phyloP scores from a whole-genome alignment of 1,140 invertebrate species.

The Popillia japonica region DNA sequence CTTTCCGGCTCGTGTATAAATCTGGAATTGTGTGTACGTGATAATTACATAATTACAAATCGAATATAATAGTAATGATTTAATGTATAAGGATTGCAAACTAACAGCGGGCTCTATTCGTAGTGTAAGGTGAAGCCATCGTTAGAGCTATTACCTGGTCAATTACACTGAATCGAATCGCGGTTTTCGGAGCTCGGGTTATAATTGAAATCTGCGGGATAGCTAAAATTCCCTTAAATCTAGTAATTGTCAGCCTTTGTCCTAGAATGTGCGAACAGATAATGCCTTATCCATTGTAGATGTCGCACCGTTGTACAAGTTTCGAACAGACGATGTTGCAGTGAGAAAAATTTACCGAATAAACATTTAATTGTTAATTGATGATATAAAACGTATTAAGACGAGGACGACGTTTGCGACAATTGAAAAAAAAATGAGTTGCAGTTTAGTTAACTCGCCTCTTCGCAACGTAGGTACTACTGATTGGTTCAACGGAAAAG shows the following conservation, averaged over 20 bases:
- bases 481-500: conserved; percentile 55
- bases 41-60: conserved; percentile 37
- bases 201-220: conserved; percentile 61
- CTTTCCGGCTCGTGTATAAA: too few relatives aligned
- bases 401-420: background rate
- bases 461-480: conserved; percentile 45
- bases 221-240: conserved; percentile 59
- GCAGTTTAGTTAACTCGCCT: conserved; percentile 47
- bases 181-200: conserved; percentile 57
- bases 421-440: conserved; percentile 42
- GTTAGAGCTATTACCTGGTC: conserved; percentile 60
- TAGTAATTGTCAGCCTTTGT: conserved; percentile 60
- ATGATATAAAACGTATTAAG: too few relatives aligned
- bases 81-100: conserved; percentile 42
- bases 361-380: too few relatives aligned
- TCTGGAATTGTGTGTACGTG: background rate
- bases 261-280: conserved; percentile 39
- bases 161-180: conserved; percentile 61
- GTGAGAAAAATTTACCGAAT: too few relatives aligned
- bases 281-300: conserved; percentile 41
- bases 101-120: conserved; percentile 50
- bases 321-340: background rate
- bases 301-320: conserved; percentile 3
- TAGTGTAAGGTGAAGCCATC: conserved; percentile 56
- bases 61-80: conserved; percentile 34